Conservation (phyloP, 1,140 invertebrate genomes). For the Drosophila lini region DNA sequence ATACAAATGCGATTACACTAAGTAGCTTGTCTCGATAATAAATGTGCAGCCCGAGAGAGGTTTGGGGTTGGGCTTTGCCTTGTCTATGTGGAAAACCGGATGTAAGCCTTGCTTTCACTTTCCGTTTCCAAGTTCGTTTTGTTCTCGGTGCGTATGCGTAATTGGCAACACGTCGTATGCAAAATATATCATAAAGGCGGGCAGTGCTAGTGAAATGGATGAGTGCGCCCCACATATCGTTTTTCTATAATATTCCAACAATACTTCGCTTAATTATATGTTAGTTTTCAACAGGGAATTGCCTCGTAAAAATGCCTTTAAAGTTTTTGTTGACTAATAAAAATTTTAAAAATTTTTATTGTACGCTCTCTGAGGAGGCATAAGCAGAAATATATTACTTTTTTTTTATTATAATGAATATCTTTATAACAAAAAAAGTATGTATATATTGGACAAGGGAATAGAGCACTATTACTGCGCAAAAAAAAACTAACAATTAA, state of each 20-base stretch:
- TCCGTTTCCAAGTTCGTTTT: slow-evolving; percentile 46
- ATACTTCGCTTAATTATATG: slow-evolving; percentile 8
- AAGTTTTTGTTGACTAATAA: background rate
- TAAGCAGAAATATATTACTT: too few relatives aligned
- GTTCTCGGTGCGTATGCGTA: slow-evolving; percentile 31
- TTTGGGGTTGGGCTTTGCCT: slow-evolving; percentile 6
- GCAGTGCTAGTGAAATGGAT: background rate
- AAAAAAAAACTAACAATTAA: background rate
- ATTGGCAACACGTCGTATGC: slow-evolving; percentile 33
- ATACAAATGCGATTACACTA: slow-evolving; percentile 80
- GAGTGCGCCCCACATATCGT: slow-evolving; percentile 1
- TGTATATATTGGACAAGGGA: background rate
- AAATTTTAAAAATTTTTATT: background rate
- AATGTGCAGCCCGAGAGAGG: slow-evolving; percentile 18
- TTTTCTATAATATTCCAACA: slow-evolving; percentile 8
- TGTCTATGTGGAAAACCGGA: slow-evolving; percentile 39
- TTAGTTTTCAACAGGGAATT: background rate
- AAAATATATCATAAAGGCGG: slow-evolving; percentile 16
- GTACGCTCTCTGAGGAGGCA: background rate
- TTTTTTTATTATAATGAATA: background rate
- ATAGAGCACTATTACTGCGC: background rate
- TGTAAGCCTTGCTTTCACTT: slow-evolving; percentile 55
- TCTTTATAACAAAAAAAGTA: too few relatives aligned
- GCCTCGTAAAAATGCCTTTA: background rate
- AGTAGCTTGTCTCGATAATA: slow-evolving; percentile 68